phyloP scores from a whole-genome alignment of 2,113 vertebrate genomes.

The Apistogramma diplotaenia region DNA sequence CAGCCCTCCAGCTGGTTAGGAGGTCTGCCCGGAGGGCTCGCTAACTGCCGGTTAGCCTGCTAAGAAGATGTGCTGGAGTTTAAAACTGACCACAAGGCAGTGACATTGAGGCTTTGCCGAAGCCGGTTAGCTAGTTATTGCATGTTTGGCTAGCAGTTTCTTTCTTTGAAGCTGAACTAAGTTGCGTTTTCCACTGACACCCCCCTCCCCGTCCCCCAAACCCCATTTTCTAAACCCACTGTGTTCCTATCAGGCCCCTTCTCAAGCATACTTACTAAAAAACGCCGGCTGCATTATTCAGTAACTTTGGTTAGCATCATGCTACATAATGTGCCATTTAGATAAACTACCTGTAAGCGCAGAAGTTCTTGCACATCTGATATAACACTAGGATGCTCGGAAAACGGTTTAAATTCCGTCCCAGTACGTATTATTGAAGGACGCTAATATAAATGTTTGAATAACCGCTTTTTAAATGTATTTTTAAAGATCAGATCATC shows the following conservation, averaged over 20 bases:
- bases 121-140: constrained; percentile 13
- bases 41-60: constrained; percentile 33
- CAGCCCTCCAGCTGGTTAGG: neutral
- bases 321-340: neutral
- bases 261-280: neutral
- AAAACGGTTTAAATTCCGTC: neutral
- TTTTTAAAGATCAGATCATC: neutral
- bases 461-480: neutral
- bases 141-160: neutral
- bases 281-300: neutral
- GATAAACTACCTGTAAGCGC: neutral
- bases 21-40: neutral
- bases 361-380: neutral
- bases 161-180: neutral
- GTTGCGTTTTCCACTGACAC: neutral
- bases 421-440: too few relatives aligned
- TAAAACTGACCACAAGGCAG: constrained; percentile 24
- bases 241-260: neutral
- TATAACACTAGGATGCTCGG: neutral
- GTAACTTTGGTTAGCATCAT: constrained; percentile 42
- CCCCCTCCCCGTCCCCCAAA: too few relatives aligned
- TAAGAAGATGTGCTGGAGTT: constrained; percentile 57
- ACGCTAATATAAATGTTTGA: neutral
- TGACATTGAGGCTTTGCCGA: constrained; percentile 54
- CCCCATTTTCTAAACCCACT: neutral